A percentile compares a stretch with the other conserved stretches of the same genome.
Evolutionary conservation across 1,140 invertebrate genomes (phyloP).

Genomic region (Goniozus legneri): DNA sequence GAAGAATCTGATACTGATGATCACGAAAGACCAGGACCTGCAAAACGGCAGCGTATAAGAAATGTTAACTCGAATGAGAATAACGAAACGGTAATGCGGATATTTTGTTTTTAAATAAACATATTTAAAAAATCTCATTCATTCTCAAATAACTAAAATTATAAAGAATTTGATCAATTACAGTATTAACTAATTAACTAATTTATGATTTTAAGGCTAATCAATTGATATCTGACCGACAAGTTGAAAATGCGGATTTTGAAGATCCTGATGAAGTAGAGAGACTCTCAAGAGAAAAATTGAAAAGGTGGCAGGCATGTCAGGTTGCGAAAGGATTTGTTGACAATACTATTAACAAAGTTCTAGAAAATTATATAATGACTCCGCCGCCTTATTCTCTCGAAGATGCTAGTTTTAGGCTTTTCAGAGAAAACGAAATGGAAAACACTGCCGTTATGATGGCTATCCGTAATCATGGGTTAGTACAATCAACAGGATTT

Average conservation of each 20-base stretch:
- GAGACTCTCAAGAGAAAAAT: slow-evolving; percentile 30
- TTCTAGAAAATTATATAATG: slow-evolving; percentile 62
- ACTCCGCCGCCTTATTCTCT: slow-evolving; percentile 44
- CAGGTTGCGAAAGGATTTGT: slow-evolving; percentile 68
- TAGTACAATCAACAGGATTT: slow-evolving; percentile 51
- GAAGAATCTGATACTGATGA: slow-evolving; percentile 46
- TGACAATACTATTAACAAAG: slow-evolving; percentile 69
- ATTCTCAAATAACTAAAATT: background rate
- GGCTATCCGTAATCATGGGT: slow-evolving; percentile 52
- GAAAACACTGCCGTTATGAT: slow-evolving; percentile 61
- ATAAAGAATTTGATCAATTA: background rate
- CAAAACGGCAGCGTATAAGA: slow-evolving; percentile 37
- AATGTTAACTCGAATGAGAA: slow-evolving; percentile 19
- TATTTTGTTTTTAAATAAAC: slow-evolving; percentile 5
- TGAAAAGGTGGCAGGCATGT: slow-evolving; percentile 63
- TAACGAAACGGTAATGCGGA: slow-evolving; percentile 36
- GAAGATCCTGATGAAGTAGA: slow-evolving; percentile 29
- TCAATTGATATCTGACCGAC: background rate
- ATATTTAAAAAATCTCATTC: slow-evolving; percentile 2
- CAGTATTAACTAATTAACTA: background rate
- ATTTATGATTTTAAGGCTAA: slow-evolving; percentile 18
- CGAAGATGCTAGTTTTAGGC: slow-evolving; percentile 51
- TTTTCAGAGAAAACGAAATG: slow-evolving; percentile 57
- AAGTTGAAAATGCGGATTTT: slow-evolving; percentile 16
- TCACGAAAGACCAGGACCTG: slow-evolving; percentile 33